Base-by-base conservation (phyloP, 2,797 vertebrate species). In the Acomys russatus region DNA sequence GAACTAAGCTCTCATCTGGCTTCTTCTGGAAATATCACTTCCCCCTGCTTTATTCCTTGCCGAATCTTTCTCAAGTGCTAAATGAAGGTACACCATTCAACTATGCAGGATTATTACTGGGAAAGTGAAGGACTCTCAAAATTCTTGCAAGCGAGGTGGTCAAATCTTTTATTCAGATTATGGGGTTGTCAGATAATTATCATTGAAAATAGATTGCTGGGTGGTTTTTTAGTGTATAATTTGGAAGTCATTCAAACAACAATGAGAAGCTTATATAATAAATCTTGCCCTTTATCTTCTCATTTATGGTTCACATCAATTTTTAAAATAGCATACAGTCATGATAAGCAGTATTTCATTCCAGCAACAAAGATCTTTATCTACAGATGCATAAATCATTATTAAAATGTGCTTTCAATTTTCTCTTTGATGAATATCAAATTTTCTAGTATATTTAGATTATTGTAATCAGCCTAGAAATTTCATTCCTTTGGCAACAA, bases 201-300 rank as follows among this genome's bases (percentile, higher is more conserved):
- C 90, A 91, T 63, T 86, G 44, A 88, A 96, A 94, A 92, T 56
- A 94, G 20, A 95, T 79, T 78, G 35, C n/a, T 56, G 61, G 15
- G 12, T 70, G 38, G 66, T 51, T 44, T 90, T 95, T 88, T 51
- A 28, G 14, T 92, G 56, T 49, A 14, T 77, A 84, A 92, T 68
- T 82, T 88, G 25, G 61, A 96, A 96, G 44, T 33, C 91, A 56
- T 88, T 96, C 87, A 94, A 96, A 90, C n/a, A 96, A 80, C 61
- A 54, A 70, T 77, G 44, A 73, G 56, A 96, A 94, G 92, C 35
- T 88, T 7, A 88, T 73, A 44, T 59, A 95, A 84, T 35, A 84
- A 96, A 51, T n/a, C 28, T 6, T 90, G 70, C 35, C 66, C n/a
- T 94, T 96, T 51, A 78, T 92, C 85, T 89, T 91, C 38, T 73